These are phyloP conservation scores for Nomada ferruginata DNA, from an alignment of 2,888 invertebrate species.

Conservation along the genomic window DNA sequence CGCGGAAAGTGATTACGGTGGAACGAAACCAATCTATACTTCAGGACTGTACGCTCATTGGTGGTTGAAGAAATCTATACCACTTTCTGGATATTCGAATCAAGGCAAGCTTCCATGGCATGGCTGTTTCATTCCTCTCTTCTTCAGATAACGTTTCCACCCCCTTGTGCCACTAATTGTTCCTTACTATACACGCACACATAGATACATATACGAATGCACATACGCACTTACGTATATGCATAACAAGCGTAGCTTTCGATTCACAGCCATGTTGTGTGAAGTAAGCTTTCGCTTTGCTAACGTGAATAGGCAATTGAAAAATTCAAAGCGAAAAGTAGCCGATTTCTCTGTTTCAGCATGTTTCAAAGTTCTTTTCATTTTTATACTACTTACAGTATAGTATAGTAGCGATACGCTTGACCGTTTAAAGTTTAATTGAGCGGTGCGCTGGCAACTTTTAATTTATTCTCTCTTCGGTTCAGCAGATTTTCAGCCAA, in stretches of 20 bases:
- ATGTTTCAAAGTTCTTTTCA: slow-evolving; percentile 11
- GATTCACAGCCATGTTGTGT: slow-evolving; percentile 84
- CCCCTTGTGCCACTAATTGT: slow-evolving; percentile 74
- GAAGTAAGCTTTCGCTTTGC: slow-evolving; percentile 83
- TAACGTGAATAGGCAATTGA: slow-evolving; percentile 49
- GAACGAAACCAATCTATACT: slow-evolving; percentile 88
- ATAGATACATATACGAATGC: neutral
- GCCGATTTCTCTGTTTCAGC: slow-evolving; percentile 1
- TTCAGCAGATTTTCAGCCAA: slow-evolving; percentile 67
- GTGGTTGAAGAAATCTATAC: slow-evolving; percentile 92
- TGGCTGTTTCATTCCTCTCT: slow-evolving; percentile 80
- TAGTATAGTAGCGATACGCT: no score
- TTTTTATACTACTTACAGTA: neutral
- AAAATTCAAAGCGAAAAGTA: slow-evolving; percentile 3
- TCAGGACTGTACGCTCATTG: slow-evolving; percentile 96
- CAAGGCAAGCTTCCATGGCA: slow-evolving; percentile 84
- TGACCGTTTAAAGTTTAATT: neutral
- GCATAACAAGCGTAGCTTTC: slow-evolving; percentile 70
- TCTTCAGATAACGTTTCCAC: slow-evolving; percentile 62
- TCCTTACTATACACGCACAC: slow-evolving; percentile 35
- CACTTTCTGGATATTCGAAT: slow-evolving; percentile 75
- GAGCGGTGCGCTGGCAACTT: no score
- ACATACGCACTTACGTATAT: neutral
- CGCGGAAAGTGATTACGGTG: slow-evolving; percentile 19
- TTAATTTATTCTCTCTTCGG: neutral